Percentiles rank a stretch among this genome's conserved stretches.
phyloP scores from a whole-genome alignment of 1,140 invertebrate species.

The Habropoda laboriosa region DNA sequence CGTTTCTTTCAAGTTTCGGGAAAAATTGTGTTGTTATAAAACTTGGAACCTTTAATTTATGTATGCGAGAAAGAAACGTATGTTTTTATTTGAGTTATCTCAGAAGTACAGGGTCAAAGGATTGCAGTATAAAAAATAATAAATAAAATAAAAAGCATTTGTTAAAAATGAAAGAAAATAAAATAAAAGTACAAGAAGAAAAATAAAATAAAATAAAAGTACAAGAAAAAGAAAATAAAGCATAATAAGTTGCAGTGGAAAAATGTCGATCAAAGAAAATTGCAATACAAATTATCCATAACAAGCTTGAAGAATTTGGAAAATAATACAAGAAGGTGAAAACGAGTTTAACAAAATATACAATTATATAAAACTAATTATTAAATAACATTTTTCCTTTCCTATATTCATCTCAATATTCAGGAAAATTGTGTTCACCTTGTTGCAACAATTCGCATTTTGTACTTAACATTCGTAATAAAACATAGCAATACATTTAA shows the following conservation, averaged over 20 bases:
- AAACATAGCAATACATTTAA: slow-evolving; percentile 11
- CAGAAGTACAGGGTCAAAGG: slow-evolving; percentile 9
- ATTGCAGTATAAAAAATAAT: slow-evolving; percentile 1
- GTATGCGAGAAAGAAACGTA: slow-evolving; percentile 24
- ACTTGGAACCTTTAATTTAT: neutral
- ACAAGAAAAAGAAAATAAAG: neutral
- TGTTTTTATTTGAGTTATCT: neutral
- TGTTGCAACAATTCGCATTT: neutral
- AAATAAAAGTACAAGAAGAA: slow-evolving; percentile 6
- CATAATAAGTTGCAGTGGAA: neutral
- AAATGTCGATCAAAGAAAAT: neutral
- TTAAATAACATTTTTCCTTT: neutral
- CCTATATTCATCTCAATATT: neutral
- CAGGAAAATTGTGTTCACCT: slow-evolving; percentile 6
- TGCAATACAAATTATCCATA: neutral
- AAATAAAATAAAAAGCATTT: slow-evolving; percentile 28
- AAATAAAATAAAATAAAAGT: slow-evolving; percentile 2
- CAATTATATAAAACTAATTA: neutral
- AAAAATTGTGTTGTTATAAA: slow-evolving; percentile 4
- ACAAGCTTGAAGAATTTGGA: neutral
- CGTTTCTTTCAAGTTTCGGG: slow-evolving; percentile 21
- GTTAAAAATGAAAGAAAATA: slow-evolving; percentile 27
- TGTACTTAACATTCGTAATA: neutral
- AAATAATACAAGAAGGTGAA: slow-evolving; percentile 24
- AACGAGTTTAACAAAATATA: slow-evolving; percentile 17